These are phyloP conservation scores for Sipha maydis DNA, from an alignment of 2,888 invertebrate genomes.

Conservation along the genomic window DNA sequence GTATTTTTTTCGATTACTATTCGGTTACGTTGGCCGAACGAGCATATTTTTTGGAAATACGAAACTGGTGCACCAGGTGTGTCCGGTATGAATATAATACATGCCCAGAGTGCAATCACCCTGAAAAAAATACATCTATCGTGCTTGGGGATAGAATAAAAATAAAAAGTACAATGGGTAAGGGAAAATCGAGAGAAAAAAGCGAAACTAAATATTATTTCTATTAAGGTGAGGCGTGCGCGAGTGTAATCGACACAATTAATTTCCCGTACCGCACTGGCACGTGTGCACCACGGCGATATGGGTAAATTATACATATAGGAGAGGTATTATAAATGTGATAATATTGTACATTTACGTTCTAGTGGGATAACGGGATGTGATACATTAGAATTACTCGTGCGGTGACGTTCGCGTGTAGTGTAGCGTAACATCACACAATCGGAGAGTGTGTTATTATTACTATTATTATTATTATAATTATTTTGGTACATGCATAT, in stretches of 20 bases:
- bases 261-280: neutral
- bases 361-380: neutral
- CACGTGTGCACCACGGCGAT: neutral
- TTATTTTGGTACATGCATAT: too few species aligned
- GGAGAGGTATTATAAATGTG: neutral
- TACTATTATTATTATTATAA: neutral
- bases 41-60: neutral
- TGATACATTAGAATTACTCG: neutral
- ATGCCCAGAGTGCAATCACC: neutral
- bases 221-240: neutral
- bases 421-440: neutral
- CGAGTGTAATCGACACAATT: neutral
- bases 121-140: neutral
- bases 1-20: neutral
- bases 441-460: neutral
- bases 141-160: neutral
- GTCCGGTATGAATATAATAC: neutral
- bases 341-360: neutral
- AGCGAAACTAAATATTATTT: conserved; percentile 26
- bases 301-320: neutral
- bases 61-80: conserved; percentile 5
- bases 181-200: neutral
- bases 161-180: neutral
- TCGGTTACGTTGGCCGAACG: neutral
- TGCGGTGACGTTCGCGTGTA: neutral